phyloP scores from a whole-genome alignment of 2,797 vertebrate genomes.

The Gymnothorax reevesii region DNA sequence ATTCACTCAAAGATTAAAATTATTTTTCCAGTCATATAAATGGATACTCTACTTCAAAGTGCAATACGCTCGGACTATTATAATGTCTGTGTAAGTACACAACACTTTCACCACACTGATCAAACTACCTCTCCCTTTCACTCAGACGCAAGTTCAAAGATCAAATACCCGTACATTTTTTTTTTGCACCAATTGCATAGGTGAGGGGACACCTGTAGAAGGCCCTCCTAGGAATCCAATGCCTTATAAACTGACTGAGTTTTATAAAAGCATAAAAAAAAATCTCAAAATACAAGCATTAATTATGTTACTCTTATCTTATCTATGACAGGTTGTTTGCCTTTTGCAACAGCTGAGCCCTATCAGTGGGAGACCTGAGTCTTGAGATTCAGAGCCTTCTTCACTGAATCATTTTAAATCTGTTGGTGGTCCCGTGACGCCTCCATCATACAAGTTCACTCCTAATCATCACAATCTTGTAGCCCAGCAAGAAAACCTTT shows the following conservation, averaged over 20 bases:
- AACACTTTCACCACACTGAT: not conserved
- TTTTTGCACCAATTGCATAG: not conserved
- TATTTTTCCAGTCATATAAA: too few species aligned
- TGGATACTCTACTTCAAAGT: too few species aligned
- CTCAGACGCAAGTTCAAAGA: not conserved
- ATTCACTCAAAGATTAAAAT: too few species aligned
- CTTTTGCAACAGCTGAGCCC: conserved; percentile 69
- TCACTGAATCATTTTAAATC: conserved; percentile 50
- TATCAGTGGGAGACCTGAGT: conserved; percentile 53
- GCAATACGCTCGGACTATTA: too few species aligned
- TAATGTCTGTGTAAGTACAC: too few species aligned
- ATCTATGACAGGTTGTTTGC: conserved; percentile 77
- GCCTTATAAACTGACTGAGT: not conserved
- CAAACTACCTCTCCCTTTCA: not conserved
- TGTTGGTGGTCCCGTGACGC: conserved; percentile 45
- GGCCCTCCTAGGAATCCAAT: not conserved
- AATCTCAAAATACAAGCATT: conserved; percentile 25
- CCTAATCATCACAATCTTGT: conserved; percentile 19
- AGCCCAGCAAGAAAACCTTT: conserved; percentile 20
- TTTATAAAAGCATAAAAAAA: conserved; percentile 11
- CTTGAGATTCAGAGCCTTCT: conserved; percentile 58
- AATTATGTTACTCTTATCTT: conserved; percentile 58
- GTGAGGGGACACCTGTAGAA: not conserved
- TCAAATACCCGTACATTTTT: too few species aligned
- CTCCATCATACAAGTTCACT: conserved; percentile 16